Conservation (phyloP, 2,797 vertebrate genomes). For the Pipistrellus nathusii region DNA sequence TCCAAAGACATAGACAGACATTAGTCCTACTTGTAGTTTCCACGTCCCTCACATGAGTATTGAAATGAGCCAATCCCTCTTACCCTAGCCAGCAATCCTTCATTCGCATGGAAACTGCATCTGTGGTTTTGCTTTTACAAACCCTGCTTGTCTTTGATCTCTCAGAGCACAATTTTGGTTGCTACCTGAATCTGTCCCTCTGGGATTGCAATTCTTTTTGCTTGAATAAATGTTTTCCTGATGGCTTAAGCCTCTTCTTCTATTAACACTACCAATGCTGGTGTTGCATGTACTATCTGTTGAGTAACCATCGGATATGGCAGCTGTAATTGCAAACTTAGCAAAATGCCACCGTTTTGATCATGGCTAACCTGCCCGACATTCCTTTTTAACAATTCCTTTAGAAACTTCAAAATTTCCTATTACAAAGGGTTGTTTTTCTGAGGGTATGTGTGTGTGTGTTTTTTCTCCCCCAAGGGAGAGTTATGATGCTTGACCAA, state of each 20-base stretch:
- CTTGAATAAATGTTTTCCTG: background rate
- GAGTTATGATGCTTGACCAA: background rate
- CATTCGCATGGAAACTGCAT: background rate
- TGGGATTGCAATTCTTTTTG: background rate
- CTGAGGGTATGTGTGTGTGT: too few species aligned
- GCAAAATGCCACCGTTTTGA: background rate
- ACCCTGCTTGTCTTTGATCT: background rate
- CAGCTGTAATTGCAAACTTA: background rate
- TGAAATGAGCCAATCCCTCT: background rate
- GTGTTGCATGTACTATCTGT: fast-evolving
- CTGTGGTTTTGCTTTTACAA: background rate
- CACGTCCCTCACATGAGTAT: background rate
- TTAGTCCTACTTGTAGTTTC: background rate
- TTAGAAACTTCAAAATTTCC: background rate
- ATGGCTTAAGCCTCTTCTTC: background rate
- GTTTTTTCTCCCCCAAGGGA: background rate
- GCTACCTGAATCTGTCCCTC: background rate
- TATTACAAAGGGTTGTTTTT: background rate
- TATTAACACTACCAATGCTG: background rate
- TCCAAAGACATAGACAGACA: background rate
- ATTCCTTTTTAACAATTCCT: background rate
- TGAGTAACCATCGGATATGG: fast-evolving
- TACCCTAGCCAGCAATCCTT: background rate
- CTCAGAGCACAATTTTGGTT: background rate
- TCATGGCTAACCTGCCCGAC: background rate